Percentiles rank a stretch among this genome's conserved stretches.
Evolutionary conservation across 1,140 invertebrate genomes (phyloP).

Genomic region (Rhopalosiphum maidis): DNA sequence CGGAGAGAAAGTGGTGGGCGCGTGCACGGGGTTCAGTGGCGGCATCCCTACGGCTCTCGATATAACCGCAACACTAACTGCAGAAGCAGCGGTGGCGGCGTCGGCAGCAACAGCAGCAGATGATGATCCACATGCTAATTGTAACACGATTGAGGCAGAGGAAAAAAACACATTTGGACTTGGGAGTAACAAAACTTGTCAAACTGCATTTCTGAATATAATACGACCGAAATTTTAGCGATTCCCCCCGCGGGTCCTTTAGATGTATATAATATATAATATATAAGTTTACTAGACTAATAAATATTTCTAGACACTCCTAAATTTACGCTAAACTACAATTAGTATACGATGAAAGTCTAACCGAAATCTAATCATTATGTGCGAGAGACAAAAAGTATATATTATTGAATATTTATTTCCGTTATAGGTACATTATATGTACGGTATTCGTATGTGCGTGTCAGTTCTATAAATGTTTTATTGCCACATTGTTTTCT

Average conservation of each 20-base stretch:
- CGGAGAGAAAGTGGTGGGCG: slow-evolving; percentile 52
- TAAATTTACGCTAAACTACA: slow-evolving; percentile 27
- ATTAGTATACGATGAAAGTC: slow-evolving; percentile 40
- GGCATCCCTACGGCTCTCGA: slow-evolving; percentile 39
- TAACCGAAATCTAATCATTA: slow-evolving; percentile 19
- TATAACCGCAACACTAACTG: not conserved
- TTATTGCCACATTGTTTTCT: slow-evolving; percentile 26
- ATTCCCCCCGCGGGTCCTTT: not conserved
- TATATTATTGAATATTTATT: not conserved
- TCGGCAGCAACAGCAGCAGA: not conserved
- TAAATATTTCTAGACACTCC: slow-evolving; percentile 32
- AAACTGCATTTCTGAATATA: slow-evolving; percentile 45
- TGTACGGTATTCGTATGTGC: not conserved
- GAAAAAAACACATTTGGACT: slow-evolving; percentile 7
- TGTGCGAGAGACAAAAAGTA: not conserved
- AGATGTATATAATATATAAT: not conserved
- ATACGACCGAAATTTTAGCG: slow-evolving; percentile 36
- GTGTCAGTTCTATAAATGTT: slow-evolving; percentile 10
- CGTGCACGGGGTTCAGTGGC: slow-evolving; percentile 10
- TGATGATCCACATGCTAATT: slow-evolving; percentile 49
- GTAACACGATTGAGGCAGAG: not conserved
- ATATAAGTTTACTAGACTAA: slow-evolving; percentile 18
- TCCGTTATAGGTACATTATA: not conserved
- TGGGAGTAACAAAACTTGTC: slow-evolving; percentile 24
- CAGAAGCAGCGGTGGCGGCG: not conserved